Conservation (phyloP, 2,888 invertebrate genomes). For the Trichacis sp. region DNA sequence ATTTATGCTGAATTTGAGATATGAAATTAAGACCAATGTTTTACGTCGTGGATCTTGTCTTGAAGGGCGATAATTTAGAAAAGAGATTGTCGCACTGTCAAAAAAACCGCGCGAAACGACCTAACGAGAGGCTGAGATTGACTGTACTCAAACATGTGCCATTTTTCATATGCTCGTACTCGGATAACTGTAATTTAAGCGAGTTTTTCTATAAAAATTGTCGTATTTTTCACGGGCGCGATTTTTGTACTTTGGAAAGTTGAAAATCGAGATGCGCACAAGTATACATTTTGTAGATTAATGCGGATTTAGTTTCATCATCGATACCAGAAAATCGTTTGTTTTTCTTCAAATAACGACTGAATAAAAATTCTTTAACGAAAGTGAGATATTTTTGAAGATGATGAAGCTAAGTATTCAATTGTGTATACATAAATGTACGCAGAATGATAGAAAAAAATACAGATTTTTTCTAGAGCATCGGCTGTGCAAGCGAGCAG, state of each 20-base stretch:
- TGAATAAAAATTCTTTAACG: no score
- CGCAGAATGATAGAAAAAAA: no score
- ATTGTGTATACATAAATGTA: constrained; percentile 1
- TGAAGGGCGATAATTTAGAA: no score
- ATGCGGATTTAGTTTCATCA: constrained; percentile 25
- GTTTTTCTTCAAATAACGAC: no score
- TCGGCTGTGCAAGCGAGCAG: constrained; percentile 29
- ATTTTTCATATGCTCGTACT: constrained; percentile 41
- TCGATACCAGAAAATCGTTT: no score
- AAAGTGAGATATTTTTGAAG: not conserved
- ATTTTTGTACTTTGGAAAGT: constrained; percentile 32
- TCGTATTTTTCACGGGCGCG: constrained; percentile 43
- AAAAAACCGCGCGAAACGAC: constrained; percentile 8
- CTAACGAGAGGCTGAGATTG: constrained; percentile 24
- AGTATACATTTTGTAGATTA: constrained; percentile 24
- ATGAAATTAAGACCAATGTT: no score
- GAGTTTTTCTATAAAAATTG: constrained; percentile 41
- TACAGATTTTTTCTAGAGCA: constrained; percentile 38
- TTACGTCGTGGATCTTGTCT: no score
- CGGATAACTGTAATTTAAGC: no score
- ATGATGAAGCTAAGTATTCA: constrained; percentile 25
- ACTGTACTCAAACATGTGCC: constrained; percentile 36
- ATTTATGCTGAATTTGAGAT: no score
- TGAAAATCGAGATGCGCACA: constrained; percentile 36
- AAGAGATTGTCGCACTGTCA: constrained; percentile 9